Conservation (phyloP, 2,888 invertebrate species). For the Gasteruption jaculator region DNA sequence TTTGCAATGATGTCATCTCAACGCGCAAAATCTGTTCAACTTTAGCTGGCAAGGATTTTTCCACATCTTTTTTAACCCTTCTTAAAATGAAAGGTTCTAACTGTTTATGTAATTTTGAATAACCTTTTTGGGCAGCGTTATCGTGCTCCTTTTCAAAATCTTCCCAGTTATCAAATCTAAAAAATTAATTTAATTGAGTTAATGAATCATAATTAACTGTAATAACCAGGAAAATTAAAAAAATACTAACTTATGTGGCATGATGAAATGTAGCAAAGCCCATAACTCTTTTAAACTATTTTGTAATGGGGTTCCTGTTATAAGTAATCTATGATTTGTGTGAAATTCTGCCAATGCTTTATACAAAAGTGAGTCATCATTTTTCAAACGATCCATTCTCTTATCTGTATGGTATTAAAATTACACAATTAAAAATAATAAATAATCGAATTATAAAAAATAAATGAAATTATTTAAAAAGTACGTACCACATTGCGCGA, state of each 20-base stretch:
- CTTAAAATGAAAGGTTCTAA: slow-evolving; percentile 93
- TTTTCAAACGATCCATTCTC: slow-evolving; percentile 97
- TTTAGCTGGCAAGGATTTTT: slow-evolving; percentile 97
- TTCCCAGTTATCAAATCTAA: slow-evolving; percentile 89
- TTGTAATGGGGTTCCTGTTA: slow-evolving; percentile 96
- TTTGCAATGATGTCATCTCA: slow-evolving; percentile 96
- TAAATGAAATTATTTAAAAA: too few relatives aligned
- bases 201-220: too few relatives aligned
- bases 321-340: slow-evolving; percentile 85
- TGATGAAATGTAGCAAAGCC: slow-evolving; percentile 97
- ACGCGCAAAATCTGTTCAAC: slow-evolving; percentile 98
- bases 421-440: background rate
- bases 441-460: slow-evolving; percentile 6
- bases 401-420: slow-evolving; percentile 62
- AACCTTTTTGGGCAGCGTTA: slow-evolving; percentile 88
- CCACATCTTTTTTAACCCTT: slow-evolving; percentile 97
- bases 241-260: slow-evolving; percentile 83
- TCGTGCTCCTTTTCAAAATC: slow-evolving; percentile 94
- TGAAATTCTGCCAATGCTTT: slow-evolving; percentile 93
- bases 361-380: slow-evolving; percentile 95
- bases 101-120: slow-evolving; percentile 90
- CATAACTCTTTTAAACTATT: slow-evolving; percentile 98
- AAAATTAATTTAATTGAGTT: too few relatives aligned
- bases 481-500: slow-evolving; percentile 83
- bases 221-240: too few relatives aligned